Evolutionary conservation across 2,113 vertebrate genomes (phyloP).

Genomic region (Naja naja): DNA sequence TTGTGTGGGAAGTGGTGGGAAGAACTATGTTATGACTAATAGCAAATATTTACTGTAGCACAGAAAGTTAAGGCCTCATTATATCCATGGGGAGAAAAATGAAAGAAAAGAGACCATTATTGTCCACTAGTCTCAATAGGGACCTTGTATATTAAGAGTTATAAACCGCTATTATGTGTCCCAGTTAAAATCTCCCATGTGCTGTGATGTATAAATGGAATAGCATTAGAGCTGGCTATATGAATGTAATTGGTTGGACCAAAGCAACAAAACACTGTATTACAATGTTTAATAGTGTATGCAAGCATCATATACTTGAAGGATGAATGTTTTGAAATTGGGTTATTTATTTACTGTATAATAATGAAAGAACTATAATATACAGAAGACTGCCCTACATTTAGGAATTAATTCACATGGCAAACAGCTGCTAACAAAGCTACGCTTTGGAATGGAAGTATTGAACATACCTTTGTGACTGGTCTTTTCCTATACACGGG

Average conservation of each 20-base stretch:
- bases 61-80: background rate
- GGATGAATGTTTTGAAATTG: background rate
- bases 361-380: background rate
- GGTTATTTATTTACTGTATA: background rate
- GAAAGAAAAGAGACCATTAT: background rate
- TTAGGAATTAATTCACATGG: background rate
- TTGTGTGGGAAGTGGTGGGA: background rate
- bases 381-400: background rate
- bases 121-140: background rate
- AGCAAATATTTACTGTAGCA: background rate
- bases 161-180: background rate
- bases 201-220: background rate
- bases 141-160: background rate
- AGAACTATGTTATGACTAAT: background rate
- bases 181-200: background rate
- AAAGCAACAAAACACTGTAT: background rate
- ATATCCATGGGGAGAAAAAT: background rate
- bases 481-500: background rate
- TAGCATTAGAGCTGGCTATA: background rate
- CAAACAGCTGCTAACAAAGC: background rate
- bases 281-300: background rate
- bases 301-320: background rate
- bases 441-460: background rate
- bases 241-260: background rate
- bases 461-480: background rate